Percentiles rank a stretch among this genome's conserved stretches.
Conservation (phyloP, 2,888 invertebrate genomes). For the Choreutis nemorana region DNA sequence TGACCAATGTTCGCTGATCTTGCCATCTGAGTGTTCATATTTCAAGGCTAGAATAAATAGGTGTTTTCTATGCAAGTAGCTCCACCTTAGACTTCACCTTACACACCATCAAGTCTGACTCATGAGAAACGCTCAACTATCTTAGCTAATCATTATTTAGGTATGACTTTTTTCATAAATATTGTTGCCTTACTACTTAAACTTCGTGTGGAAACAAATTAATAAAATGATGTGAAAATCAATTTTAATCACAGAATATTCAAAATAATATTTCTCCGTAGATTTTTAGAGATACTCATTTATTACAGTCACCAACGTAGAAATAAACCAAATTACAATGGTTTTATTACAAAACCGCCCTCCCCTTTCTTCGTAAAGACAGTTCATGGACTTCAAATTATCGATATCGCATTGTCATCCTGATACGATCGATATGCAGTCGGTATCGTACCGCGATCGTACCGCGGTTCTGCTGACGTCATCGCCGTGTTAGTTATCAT, state of each 20-base stretch:
- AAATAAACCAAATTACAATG: conserved; percentile 40
- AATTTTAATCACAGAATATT: no score
- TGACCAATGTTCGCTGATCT: no score
- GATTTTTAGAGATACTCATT: no score
- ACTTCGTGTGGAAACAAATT: conserved; percentile 3
- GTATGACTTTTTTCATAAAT: conserved; percentile 2
- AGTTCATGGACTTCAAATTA: conserved; percentile 45
- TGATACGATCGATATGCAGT: conserved; percentile 54
- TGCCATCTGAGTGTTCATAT: no score
- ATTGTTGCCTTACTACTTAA: conserved; percentile 11
- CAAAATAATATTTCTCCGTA: no score
- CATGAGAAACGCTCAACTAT: conserved; percentile 5
- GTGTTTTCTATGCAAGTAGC: no score
- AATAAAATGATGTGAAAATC: no score
- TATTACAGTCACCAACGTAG: no score
- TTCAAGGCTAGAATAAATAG: no score
- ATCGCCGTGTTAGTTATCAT: conserved; percentile 48
- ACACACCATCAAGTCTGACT: no score
- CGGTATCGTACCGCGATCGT: conserved; percentile 61
- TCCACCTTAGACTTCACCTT: no score
- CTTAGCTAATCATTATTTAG: conserved; percentile 1
- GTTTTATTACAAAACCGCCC: conserved; percentile 32
- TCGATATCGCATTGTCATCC: conserved; percentile 51
- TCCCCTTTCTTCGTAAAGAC: conserved; percentile 40
- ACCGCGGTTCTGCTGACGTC: conserved; percentile 53